These are phyloP conservation scores for Eupithecia tripunctaria DNA, from an alignment of 2,888 invertebrate species.

Conservation along the genomic window DNA sequence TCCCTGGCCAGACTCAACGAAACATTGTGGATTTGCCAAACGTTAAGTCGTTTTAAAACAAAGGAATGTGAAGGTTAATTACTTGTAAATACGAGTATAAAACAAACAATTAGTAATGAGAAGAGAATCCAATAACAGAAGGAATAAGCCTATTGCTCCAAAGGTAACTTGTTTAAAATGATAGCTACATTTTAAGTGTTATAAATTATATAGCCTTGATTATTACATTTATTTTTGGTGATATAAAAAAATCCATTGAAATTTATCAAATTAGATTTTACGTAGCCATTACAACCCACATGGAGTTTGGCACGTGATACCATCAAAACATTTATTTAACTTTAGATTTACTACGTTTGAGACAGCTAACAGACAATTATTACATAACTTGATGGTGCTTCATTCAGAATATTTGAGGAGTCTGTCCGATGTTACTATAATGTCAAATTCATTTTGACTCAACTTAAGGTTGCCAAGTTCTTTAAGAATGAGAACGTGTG, in stretches of 20 bases:
- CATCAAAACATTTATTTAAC: constrained; percentile 12
- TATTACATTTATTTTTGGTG: background rate
- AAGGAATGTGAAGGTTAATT: constrained; percentile 82
- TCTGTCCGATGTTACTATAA: background rate
- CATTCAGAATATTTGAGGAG: constrained; percentile 6
- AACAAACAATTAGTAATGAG: constrained; percentile 61
- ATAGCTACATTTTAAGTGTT: background rate
- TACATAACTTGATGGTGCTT: background rate
- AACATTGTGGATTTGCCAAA: constrained; percentile 75
- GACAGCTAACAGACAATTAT: background rate
- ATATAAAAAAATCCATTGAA: background rate
- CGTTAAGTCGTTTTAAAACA: constrained; percentile 70
- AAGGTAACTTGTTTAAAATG: background rate
- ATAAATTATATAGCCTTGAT: background rate
- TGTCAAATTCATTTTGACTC: background rate
- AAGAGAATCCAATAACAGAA: constrained; percentile 39
- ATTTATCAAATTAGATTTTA: constrained; percentile 7
- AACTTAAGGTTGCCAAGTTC: constrained; percentile 25
- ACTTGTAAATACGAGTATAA: constrained; percentile 81
- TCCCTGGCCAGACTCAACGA: constrained; percentile 73
- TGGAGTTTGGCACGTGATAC: constrained; percentile 16
- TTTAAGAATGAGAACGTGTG: constrained; percentile 54
- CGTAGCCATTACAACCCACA: constrained; percentile 14
- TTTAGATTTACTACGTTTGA: constrained; percentile 7
- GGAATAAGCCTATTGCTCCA: background rate